These are phyloP conservation scores for Scolanthus callimorphus DNA, from an alignment of 92 coral and sea anemone species.

Conservation along the genomic window DNA sequence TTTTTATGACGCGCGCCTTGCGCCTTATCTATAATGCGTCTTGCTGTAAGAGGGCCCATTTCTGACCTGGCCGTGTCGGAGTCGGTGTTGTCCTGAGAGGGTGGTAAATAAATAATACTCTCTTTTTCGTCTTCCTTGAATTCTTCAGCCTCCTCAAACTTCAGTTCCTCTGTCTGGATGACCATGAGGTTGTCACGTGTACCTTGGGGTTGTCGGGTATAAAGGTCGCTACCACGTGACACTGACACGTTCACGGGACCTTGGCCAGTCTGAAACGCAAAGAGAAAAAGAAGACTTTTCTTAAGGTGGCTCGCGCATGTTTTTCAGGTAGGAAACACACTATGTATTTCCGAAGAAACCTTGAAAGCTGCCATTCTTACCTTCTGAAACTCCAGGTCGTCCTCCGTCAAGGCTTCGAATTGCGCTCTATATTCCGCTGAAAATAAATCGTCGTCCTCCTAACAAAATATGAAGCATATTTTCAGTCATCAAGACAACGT, in stretches of 20 bases:
- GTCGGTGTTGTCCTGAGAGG: constrained; percentile 85
- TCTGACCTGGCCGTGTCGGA: constrained; percentile 86
- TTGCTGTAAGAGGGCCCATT: background rate
- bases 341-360: no score
- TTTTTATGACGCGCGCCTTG: no score
- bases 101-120: constrained; percentile 78
- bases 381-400: constrained; percentile 4
- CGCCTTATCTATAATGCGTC: no score
- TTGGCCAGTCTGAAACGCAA: background rate
- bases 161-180: constrained; percentile 53
- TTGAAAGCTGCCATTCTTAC: no score
- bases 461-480: background rate
- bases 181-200: constrained; percentile 37
- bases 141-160: constrained; percentile 70
- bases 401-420: constrained; percentile 43
- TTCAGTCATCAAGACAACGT: no score
- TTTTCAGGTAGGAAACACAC: no score
- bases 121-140: constrained; percentile 71
- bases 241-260: constrained; percentile 11
- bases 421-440: constrained; percentile 47
- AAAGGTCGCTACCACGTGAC: constrained; percentile 82
- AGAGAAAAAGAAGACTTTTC: no score
- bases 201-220: constrained; percentile 30
- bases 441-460: constrained; percentile 89
- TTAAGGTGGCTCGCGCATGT: no score